Base-by-base conservation (phyloP, 1,140 invertebrate species). In the Drosophila pruinosa region DNA sequence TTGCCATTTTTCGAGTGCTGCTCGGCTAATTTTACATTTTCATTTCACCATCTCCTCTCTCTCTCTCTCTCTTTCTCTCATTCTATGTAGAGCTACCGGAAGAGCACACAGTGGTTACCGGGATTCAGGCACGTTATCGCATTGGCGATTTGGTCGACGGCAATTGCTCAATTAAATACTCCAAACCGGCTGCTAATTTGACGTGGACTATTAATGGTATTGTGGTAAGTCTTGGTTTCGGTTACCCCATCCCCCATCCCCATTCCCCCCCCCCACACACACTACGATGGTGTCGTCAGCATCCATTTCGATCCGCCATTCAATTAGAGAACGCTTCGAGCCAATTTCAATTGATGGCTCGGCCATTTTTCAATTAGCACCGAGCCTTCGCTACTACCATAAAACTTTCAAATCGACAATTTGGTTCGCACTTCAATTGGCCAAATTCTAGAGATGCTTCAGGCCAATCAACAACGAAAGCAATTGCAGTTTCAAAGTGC, bases 151-250 rank as follows among this genome's bases (percentile, higher is more conserved):
- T 92, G 59, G 91, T 97, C 22, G 93, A 94, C 86, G 94, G 94
- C 38, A 96, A 95, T 90, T 97, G 96, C 90, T 94, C 94, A 71
- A 95, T 95, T 72, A 93, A 93, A 82, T 93, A 94, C 82, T 97
- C 96, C 34, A 93, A 94, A 91, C 96, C 96, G 38, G 94, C 96
- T 28, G 96, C 96, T 58, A 96, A 97, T 92, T 93, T 97, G 58
- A 96, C 95, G 39, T 97, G 96, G 95, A 95, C 94, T 91, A 94
- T 97, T 91, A 97, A 97, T 92, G 94, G 94, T 82, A 93, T 94
- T 91, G 93, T 93, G 93, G 95, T 96, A 92, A 92, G 89, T 91
- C 86, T 86, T 77, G 88, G 77, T 82, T 88, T 88, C 74, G 71
- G 57, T 82, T 75, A 52, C 14, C 1, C 26, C 1, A 7, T 21